Base-by-base conservation (phyloP, 2,113 vertebrate species). In the Mesocricetus auratus region DNA sequence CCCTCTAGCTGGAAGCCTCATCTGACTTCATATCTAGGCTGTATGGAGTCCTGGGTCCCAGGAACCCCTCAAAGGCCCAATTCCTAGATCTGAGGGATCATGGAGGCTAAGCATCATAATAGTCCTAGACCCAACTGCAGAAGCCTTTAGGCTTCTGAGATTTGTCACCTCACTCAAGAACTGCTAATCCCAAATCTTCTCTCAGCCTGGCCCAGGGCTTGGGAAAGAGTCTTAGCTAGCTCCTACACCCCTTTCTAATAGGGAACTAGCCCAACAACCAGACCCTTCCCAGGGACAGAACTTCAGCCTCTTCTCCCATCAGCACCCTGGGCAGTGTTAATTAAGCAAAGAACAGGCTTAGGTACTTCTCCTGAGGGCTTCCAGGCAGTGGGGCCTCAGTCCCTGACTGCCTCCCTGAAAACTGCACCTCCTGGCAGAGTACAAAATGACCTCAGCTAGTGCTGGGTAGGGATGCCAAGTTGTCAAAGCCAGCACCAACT, bases 201-300 rank as follows among this genome's bases (percentile, higher is more conserved):
- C 53, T 92, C 39, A 78, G 60, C 60, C 88, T 53, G 16, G 29
- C 47, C 62, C n/a, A 36, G 60, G 58, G 15, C n/a, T 74, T 21
- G 39, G n/a, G 79, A 86, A 74, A 68, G 75, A 56, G 53, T 50
- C 17, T 3, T 16, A 88, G 45, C 10, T 42, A 66, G 24, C 0
- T 0, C 42, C 17, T 5, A 1, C 0, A 0, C 21, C 6, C 11
- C 15, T 58, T 56, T 9, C 60, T n/a, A 10, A 6, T 1, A 9
- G 26, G 47, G 4, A 12, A 3, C 1, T 17, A 77, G 15, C 9
- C 11, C 13, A 7, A 31, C 16, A 11, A 1, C 16, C 68, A 7
- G 11, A 0, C 6, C n/a, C 53, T 39, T 21, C 26, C 74, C 15
- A 31, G 19, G 8, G 36, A 47, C 24, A 22, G 29, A 64, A 83